Percentiles rank a stretch among this genome's conserved stretches.
Evolutionary conservation across 2,888 invertebrate species (phyloP).

Genomic region (Pseudococcus longispinus): DNA sequence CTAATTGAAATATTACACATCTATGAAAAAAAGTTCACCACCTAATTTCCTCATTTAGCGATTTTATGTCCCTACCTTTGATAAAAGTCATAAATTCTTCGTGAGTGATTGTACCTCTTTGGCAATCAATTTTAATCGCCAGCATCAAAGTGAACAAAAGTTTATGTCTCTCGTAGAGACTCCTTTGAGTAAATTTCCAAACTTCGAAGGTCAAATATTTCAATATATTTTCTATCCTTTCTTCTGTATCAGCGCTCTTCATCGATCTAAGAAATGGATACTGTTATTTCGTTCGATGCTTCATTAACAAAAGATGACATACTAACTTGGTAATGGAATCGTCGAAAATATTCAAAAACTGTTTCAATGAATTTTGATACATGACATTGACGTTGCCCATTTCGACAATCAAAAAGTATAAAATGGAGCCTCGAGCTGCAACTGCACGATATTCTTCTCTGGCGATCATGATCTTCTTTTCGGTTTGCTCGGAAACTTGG

Average conservation of each 20-base stretch:
- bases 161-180: constrained; percentile 92
- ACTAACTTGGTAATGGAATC: constrained; percentile 82
- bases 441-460: constrained; percentile 95
- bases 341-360: constrained; percentile 92
- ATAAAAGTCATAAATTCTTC: constrained; percentile 95
- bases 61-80: constrained; percentile 71
- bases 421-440: constrained; percentile 89
- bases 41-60: background rate
- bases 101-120: constrained; percentile 80
- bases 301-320: no score
- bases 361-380: constrained; percentile 96
- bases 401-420: constrained; percentile 95
- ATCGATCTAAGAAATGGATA: constrained; percentile 66
- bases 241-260: constrained; percentile 82
- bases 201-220: constrained; percentile 89
- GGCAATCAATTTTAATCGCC: constrained; percentile 93
- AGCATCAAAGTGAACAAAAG: constrained; percentile 91
- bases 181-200: constrained; percentile 89
- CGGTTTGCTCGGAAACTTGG: constrained; percentile 89
- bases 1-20: constrained; percentile 60
- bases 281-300: background rate
- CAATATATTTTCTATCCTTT: constrained; percentile 87
- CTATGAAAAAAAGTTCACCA: background rate
- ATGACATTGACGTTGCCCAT: constrained; percentile 96
- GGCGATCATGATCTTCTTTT: constrained; percentile 90